Base-by-base conservation (phyloP, 2,888 invertebrate genomes). In the Macrosiphum euphorbiae region DNA sequence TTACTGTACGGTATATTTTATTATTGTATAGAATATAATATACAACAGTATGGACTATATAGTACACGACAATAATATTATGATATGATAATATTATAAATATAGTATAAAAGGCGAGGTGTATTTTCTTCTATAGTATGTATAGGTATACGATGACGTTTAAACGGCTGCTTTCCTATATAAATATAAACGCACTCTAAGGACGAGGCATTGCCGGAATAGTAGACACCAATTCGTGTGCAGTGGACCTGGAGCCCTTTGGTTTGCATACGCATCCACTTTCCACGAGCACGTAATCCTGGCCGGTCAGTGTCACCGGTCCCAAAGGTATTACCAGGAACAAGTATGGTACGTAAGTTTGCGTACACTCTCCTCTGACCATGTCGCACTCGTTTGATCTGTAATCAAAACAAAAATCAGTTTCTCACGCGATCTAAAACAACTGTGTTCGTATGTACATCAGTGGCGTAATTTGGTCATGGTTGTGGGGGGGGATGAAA, bases 241-340 rank as follows among this genome's bases (percentile, higher is more conserved):
- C 35, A 3, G 52, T 44, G 7, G 90, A 61, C 55, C 85, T 86
- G 10, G 94, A 94, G 3, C 90, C 94, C n/a, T 97, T 97, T 55
- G 97, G 97, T 95, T 97, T 96, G 96, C 98, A 99, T 55, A 98
- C 98, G 96, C 98, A 99, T n/a, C 98, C 98, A 95, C 98, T 98
- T 96, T 99, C 98, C 52, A 99, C 98, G 91, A 99, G 96, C n/a
- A 99, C 98, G 96, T 99, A 99, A 96, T 98, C 98, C 96, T 98
- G 98, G 11, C 98, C 98, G 8, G 98, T 98, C 41, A 98, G 96
- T 26, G 98, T 98, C 41, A 98, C 98, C 28, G 98, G 98, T 13
- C 98, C 98, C 94, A 98, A 96, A 0, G 98, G 98, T 94, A 98
- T 97, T 94, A 98, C 98, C 96, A 98, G 96, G 96, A 99, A 99